Evolutionary conservation across 2,797 vertebrate genomes (phyloP).

Genomic region (Semotilus atromaculatus): DNA sequence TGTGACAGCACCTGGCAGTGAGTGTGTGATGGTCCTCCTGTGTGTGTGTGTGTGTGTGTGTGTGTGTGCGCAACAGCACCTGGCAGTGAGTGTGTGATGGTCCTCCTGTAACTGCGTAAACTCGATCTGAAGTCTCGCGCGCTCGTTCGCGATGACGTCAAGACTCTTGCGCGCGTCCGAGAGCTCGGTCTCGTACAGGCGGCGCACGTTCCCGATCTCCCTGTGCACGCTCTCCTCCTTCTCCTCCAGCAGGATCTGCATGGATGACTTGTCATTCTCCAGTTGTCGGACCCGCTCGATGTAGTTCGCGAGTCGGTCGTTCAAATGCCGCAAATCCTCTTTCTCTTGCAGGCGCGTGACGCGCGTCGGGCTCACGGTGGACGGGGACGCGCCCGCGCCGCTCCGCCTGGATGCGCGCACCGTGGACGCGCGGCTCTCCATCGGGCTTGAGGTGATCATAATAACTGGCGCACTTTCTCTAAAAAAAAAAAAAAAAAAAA

Average conservation of each 20-base stretch:
- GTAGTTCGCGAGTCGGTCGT: slow-evolving; percentile 84
- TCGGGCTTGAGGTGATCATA: slow-evolving; percentile 70
- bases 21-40: too few relatives aligned
- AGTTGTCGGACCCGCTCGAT: slow-evolving; percentile 79
- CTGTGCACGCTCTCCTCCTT: slow-evolving; percentile 66
- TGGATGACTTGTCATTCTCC: slow-evolving; percentile 75
- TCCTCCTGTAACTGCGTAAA: slow-evolving; percentile 76
- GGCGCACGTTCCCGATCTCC: slow-evolving; percentile 67
- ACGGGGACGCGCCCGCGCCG: slow-evolving; percentile 47
- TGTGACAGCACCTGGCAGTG: neutral
- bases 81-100: slow-evolving; percentile 73
- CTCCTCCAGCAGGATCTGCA: slow-evolving; percentile 74
- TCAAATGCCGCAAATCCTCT: slow-evolving; percentile 80
- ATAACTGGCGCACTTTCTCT: slow-evolving; percentile 47
- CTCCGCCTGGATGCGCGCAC: slow-evolving; percentile 54
- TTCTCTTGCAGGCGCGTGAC: slow-evolving; percentile 79
- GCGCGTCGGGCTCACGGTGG: slow-evolving; percentile 69
- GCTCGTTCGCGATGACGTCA: slow-evolving; percentile 77
- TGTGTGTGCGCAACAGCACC: slow-evolving; percentile 57
- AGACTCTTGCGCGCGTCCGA: slow-evolving; percentile 78
- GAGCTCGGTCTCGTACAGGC: slow-evolving; percentile 76
- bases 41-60: neutral
- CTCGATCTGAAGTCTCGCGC: slow-evolving; percentile 81
- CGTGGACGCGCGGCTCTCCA: slow-evolving; percentile 63
- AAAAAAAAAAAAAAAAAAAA: neutral